phyloP scores from a whole-genome alignment of 2,797 vertebrate species.

The Hybognathus amarus region DNA sequence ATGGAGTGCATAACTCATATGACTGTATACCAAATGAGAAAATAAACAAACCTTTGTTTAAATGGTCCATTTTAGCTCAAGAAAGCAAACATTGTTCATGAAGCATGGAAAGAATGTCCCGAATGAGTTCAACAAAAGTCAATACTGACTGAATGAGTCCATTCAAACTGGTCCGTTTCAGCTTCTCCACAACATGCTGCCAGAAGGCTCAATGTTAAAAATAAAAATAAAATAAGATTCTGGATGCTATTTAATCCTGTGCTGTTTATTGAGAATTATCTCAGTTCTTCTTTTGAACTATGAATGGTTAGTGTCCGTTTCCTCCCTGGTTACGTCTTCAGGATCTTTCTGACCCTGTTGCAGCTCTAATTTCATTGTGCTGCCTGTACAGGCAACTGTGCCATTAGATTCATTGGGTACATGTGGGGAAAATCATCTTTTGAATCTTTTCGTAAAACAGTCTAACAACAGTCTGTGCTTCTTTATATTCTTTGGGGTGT shows the following conservation, averaged over 20 bases:
- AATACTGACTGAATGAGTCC: conserved; percentile 43
- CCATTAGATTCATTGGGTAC: conserved; percentile 23
- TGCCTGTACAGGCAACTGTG: not conserved
- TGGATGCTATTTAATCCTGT: not conserved
- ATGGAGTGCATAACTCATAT: not conserved
- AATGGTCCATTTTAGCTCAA: conserved; percentile 27
- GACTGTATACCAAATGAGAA: conserved; percentile 8
- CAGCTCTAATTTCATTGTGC: conserved; percentile 20
- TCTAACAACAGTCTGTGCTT: not conserved
- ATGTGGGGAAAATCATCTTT: conserved; percentile 2
- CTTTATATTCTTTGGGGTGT: not conserved
- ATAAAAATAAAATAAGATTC: not conserved
- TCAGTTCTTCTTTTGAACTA: conserved; percentile 1
- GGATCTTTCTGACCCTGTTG: not conserved
- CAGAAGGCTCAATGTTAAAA: conserved; percentile 1
- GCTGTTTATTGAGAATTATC: conserved; percentile 5
- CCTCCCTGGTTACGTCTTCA: conserved; percentile 11
- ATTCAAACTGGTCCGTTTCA: conserved; percentile 62
- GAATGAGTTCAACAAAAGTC: conserved; percentile 39
- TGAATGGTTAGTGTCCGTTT: conserved; percentile 13
- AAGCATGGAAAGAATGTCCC: conserved; percentile 54
- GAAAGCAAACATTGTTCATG: conserved; percentile 22
- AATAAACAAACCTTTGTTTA: conserved; percentile 24
- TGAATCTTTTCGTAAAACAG: not conserved
- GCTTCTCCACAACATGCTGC: conserved; percentile 34